Conservation (phyloP, 2,797 vertebrate genomes). For the Hippopotamyrus pictus region DNA sequence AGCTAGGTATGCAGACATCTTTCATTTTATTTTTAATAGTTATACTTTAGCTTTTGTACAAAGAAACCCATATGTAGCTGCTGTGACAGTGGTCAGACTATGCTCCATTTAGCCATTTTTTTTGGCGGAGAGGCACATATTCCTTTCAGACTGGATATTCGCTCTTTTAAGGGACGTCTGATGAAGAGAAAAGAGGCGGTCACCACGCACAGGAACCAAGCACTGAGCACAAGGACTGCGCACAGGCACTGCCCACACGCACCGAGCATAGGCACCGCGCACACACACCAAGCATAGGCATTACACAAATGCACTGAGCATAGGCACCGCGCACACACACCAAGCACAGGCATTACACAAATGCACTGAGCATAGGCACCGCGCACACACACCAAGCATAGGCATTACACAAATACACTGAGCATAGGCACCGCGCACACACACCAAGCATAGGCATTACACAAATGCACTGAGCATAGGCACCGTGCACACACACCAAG, state of each 20-base stretch:
- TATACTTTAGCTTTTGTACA: neutral
- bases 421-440: no score
- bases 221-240: no score
- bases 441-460: no score
- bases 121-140: neutral
- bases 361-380: no score
- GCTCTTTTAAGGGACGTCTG: neutral
- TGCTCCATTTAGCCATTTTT: constrained; percentile 9
- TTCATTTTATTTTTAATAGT: neutral
- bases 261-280: no score
- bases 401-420: no score
- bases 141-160: constrained; percentile 6
- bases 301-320: no score
- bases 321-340: neutral
- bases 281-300: no score
- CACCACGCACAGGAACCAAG: neutral
- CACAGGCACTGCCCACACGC: no score
- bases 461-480: no score
- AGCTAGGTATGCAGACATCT: neutral
- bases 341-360: no score
- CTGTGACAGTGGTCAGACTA: constrained; percentile 3
- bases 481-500: neutral
- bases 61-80: neutral
- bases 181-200: neutral
- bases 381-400: no score